Conservation (phyloP, 2,113 vertebrate species). For the Deroptyus accipitrinus region DNA sequence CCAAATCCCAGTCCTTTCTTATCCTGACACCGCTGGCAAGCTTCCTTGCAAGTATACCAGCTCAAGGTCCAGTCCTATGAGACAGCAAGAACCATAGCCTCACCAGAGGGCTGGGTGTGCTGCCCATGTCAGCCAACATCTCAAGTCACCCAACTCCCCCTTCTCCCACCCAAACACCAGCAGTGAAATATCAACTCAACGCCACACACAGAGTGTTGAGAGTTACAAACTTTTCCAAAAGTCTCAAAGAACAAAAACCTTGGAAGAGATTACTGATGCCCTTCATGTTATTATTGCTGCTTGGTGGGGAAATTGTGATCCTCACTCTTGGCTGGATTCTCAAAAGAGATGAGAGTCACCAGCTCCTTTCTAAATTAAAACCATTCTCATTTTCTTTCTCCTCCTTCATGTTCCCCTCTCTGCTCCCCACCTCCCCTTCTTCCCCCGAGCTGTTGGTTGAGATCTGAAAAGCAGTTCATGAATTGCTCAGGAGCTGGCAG, state of each 20-base stretch:
- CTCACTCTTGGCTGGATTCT: neutral
- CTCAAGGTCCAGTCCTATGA: neutral
- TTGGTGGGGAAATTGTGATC: neutral
- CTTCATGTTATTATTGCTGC: neutral
- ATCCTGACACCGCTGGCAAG: neutral
- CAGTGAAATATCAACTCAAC: neutral
- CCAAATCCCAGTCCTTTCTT: neutral
- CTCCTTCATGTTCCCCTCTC: conserved; percentile 5
- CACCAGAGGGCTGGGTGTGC: accelerated
- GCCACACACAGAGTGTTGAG: neutral
- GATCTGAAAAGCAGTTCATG: conserved; percentile 65
- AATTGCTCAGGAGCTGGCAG: conserved; percentile 72
- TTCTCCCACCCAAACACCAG: neutral
- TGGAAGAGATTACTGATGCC: neutral
- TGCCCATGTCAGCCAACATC: neutral
- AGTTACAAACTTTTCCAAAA: neutral
- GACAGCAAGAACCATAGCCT: neutral
- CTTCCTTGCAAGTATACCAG: neutral
- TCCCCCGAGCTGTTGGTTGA: conserved; percentile 49
- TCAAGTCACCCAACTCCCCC: neutral
- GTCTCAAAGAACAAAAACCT: neutral
- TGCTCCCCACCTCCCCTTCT: neutral
- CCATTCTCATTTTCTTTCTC: neutral
- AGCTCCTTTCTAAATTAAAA: conserved; percentile 10
- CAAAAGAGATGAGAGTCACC: neutral